Percentiles rank a stretch among this genome's conserved stretches.
Conservation (phyloP, 2,113 vertebrate genomes). For the Tricholaema leucomelas region DNA sequence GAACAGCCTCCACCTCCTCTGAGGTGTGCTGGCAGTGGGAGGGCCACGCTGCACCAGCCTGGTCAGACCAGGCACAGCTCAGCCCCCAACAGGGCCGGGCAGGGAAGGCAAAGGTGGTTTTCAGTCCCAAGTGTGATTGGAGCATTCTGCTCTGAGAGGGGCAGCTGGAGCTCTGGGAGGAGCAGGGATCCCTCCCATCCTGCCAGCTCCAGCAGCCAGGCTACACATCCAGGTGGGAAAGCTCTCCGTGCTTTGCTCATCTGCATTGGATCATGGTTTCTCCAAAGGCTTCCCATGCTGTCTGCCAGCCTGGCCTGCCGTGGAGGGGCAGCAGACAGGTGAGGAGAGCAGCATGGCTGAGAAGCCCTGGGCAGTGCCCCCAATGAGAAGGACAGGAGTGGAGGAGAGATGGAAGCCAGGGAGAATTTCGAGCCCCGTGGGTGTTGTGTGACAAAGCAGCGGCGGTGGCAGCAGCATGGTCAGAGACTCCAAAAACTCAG, state of each 20-base stretch:
- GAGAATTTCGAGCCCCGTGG: constrained; percentile 79
- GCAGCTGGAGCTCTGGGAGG: background rate
- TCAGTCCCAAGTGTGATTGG: background rate
- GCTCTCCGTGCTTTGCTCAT: constrained; percentile 53
- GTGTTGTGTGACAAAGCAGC: constrained; percentile 72
- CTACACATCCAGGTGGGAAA: constrained; percentile 4
- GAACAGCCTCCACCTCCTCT: background rate
- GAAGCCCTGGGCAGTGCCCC: constrained; percentile 38
- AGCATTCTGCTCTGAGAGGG: background rate
- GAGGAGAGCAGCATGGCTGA: background rate
- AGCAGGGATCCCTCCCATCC: background rate
- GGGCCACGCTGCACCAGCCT: accelerated
- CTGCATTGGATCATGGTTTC: constrained; percentile 1
- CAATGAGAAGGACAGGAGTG: background rate
- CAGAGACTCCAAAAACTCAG: constrained; percentile 74
- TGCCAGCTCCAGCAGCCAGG: accelerated
- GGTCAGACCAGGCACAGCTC: background rate
- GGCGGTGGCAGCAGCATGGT: constrained; percentile 71
- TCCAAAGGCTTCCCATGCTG: constrained; percentile 25
- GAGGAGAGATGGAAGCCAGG: constrained; percentile 63
- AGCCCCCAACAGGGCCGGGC: background rate
- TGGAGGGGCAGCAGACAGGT: accelerated
- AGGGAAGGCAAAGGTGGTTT: background rate
- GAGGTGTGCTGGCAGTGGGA: background rate
- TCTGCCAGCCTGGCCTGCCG: background rate